Percentiles rank a stretch among this genome's conserved stretches.
phyloP scores from a whole-genome alignment of 2,888 invertebrate genomes.

The Andrena chrysosceles region DNA sequence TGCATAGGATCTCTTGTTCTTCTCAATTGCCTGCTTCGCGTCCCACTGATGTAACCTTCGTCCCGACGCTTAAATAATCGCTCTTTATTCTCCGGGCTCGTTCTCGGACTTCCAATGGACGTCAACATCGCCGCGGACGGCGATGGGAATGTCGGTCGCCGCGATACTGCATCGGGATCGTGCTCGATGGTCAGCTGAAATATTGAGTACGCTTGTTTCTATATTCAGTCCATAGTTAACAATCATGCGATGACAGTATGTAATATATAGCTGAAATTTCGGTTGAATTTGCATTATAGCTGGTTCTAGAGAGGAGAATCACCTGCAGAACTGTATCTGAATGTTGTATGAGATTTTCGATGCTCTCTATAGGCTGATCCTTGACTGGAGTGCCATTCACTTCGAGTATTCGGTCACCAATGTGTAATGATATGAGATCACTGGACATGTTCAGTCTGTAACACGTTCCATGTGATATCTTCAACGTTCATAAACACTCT shows the following conservation, averaged over 20 bases:
- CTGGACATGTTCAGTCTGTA: conserved; percentile 92
- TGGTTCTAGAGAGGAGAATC: conserved; percentile 49
- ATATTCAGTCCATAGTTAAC: conserved; percentile 9
- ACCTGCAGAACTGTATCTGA: conserved; percentile 92
- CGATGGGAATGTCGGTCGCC: conserved; percentile 85
- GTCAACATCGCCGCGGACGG: conserved; percentile 84
- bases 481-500: conserved; percentile 3
- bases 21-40: conserved; percentile 88
- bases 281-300: not conserved
- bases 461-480: conserved; percentile 58
- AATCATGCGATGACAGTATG: not conserved
- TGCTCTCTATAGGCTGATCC: conserved; percentile 92
- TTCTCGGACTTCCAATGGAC: conserved; percentile 82
- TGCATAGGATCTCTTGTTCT: conserved; percentile 87
- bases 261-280: not conserved
- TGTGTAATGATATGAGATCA: conserved; percentile 93
- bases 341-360: conserved; percentile 90
- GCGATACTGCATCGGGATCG: conserved; percentile 91
- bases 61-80: conserved; percentile 86
- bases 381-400: conserved; percentile 96
- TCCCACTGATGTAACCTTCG: conserved; percentile 88
- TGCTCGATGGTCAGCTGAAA: conserved; percentile 94
- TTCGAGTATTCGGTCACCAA: conserved; percentile 97
- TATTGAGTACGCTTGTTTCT: conserved; percentile 6
- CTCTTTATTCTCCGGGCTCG: conserved; percentile 85